Conservation (phyloP, 2,888 invertebrate species). For the Drosophila anceps region DNA sequence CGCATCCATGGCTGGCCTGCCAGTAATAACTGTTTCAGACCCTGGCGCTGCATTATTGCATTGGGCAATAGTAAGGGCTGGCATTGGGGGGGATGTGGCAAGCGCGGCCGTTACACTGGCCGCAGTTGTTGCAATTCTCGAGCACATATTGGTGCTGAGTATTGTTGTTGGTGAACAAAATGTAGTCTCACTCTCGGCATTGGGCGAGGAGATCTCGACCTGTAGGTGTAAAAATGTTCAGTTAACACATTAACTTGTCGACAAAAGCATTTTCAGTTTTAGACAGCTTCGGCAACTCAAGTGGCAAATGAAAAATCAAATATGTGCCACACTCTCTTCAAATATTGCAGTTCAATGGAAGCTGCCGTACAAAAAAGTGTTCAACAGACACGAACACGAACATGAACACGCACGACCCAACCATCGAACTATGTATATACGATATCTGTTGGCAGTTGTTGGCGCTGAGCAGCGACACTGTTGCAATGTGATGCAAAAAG, state of each 20-base stretch:
- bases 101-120: slow-evolving; percentile 83
- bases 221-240: slow-evolving; percentile 42
- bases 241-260: slow-evolving; percentile 23
- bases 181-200: slow-evolving; percentile 85
- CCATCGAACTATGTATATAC: not conserved
- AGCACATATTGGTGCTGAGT: slow-evolving; percentile 85
- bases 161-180: slow-evolving; percentile 85
- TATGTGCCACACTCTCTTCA: not conserved
- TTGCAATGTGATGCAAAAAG: not conserved
- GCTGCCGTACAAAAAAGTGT: not conserved
- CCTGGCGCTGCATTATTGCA: slow-evolving; percentile 24
- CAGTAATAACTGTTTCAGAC: slow-evolving; percentile 26
- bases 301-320: slow-evolving; percentile 21
- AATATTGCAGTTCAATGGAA: slow-evolving; percentile 14
- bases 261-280: slow-evolving; percentile 17
- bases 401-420: not conserved
- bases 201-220: slow-evolving; percentile 86
- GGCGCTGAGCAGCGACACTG: not conserved
- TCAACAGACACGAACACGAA: no score
- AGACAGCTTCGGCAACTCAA: slow-evolving; percentile 18
- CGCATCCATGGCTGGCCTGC: slow-evolving; percentile 11
- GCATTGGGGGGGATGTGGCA: slow-evolving; percentile 74
- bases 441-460: not conserved
- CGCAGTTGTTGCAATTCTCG: slow-evolving; percentile 84
- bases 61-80: slow-evolving; percentile 56